These are phyloP conservation scores for Arrhopalites spinosus DNA, from an alignment of 2,888 invertebrate species.

Conservation along the genomic window DNA sequence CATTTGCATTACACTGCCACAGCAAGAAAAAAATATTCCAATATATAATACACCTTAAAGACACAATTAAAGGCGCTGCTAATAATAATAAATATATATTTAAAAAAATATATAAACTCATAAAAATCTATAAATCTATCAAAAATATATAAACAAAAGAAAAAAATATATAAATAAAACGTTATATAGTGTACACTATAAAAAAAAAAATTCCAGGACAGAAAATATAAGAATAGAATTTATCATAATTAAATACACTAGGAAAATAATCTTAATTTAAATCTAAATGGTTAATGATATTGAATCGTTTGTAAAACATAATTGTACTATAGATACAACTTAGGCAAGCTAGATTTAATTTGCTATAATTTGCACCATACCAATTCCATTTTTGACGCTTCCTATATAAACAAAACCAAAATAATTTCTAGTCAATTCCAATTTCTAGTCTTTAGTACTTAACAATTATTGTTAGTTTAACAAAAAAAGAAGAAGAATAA, in stretches of 20 bases:
- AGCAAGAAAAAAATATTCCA: background rate
- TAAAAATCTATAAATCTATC: too few relatives aligned
- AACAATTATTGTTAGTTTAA: too few relatives aligned
- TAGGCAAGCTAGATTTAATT: background rate
- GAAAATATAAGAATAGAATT: background rate
- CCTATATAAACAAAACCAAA: too few relatives aligned
- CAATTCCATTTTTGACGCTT: background rate
- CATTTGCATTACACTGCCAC: background rate
- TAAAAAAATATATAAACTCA: too few relatives aligned
- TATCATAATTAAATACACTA: background rate
- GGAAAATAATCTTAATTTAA: background rate
- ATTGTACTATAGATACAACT: background rate
- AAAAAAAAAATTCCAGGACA: conserved; percentile 6
- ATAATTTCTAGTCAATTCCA: too few relatives aligned
- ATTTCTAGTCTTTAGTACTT: too few relatives aligned
- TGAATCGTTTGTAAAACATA: background rate
- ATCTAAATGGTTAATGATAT: background rate
- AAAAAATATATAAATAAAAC: background rate
- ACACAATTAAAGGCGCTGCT: background rate
- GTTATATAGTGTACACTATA: background rate
- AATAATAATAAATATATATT: too few relatives aligned
- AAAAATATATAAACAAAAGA: background rate
- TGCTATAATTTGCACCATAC: background rate
- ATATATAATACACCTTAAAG: conserved; percentile 9
- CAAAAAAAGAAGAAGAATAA: too few relatives aligned